These are phyloP conservation scores for Odontocolon sp. DNA, from an alignment of 2,888 invertebrate genomes.

Conservation along the genomic window DNA sequence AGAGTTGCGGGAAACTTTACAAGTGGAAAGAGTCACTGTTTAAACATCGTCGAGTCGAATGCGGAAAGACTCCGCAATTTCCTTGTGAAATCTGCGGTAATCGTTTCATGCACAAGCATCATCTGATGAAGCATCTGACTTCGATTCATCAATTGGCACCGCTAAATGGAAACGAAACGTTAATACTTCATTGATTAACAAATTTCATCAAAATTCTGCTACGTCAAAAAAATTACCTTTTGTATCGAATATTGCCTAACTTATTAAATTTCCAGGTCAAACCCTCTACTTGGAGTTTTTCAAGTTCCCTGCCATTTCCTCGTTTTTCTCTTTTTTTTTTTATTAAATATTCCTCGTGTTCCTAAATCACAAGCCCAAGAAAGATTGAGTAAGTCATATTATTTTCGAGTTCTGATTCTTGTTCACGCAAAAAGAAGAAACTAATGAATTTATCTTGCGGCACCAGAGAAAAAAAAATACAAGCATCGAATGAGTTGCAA, in stretches of 20 bases:
- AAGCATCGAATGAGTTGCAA: no score
- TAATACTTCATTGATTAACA: slow-evolving; percentile 32
- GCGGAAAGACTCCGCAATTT: slow-evolving; percentile 76
- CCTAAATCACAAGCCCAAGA: no score
- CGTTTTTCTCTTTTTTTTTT: neutral
- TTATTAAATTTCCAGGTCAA: slow-evolving; percentile 33
- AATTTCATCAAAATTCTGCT: neutral
- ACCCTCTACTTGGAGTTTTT: neutral
- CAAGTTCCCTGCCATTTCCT: neutral
- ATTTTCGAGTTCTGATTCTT: neutral
- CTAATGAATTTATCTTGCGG: no score
- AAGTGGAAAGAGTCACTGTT: slow-evolving; percentile 75
- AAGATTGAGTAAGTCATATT: no score
- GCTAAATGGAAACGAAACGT: slow-evolving; percentile 41
- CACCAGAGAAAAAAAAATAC: neutral
- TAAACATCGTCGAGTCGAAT: slow-evolving; percentile 75
- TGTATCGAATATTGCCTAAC: slow-evolving; percentile 3
- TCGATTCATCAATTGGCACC: slow-evolving; percentile 65
- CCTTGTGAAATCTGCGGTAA: slow-evolving; percentile 77
- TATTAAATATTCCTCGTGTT: neutral
- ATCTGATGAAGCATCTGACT: slow-evolving; percentile 75
- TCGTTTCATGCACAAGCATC: slow-evolving; percentile 82
- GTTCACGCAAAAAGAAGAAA: no score
- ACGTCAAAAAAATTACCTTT: slow-evolving; percentile 9
- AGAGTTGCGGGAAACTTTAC: slow-evolving; percentile 75